phyloP scores from a whole-genome alignment of 53 echinoderm and acorn worm species.

The Zoroaster sp. region DNA sequence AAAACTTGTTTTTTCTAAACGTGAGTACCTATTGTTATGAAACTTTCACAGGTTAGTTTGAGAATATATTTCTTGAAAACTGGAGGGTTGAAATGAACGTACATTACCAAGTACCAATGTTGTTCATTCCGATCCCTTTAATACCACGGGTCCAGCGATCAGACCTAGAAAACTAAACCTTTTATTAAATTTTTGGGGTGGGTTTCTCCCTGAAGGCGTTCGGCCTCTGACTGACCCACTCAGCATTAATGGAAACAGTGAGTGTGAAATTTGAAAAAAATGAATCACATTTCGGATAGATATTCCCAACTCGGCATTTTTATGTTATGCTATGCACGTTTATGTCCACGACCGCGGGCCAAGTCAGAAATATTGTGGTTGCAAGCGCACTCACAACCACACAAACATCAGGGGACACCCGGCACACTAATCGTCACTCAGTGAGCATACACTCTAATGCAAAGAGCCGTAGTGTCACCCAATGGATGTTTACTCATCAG shows the following conservation, averaged over 20 bases:
- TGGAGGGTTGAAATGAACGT: too few relatives aligned
- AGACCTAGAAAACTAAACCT: background rate
- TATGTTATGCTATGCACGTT: conserved; percentile 13
- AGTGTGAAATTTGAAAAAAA: background rate
- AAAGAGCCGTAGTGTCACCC: background rate
- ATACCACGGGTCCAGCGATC: background rate
- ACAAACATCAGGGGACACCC: background rate
- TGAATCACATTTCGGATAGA: background rate
- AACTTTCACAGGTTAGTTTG: too few relatives aligned
- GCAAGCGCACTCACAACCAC: background rate
- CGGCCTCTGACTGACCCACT: background rate
- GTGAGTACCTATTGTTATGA: too few relatives aligned
- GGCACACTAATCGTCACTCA: conserved; percentile 18
- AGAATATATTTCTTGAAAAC: too few relatives aligned
- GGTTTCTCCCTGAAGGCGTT: background rate
- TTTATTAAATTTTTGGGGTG: too few relatives aligned
- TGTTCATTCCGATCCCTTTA: too few relatives aligned
- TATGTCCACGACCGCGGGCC: background rate
- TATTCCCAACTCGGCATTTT: background rate
- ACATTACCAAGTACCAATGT: too few relatives aligned
- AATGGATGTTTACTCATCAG: background rate
- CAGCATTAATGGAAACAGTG: background rate
- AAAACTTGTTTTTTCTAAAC: too few relatives aligned
- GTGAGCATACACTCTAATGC: background rate
- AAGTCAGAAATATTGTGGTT: background rate